Evolutionary conservation across 2,888 invertebrate species (phyloP).

Genomic region (Lathronympha strigana): DNA sequence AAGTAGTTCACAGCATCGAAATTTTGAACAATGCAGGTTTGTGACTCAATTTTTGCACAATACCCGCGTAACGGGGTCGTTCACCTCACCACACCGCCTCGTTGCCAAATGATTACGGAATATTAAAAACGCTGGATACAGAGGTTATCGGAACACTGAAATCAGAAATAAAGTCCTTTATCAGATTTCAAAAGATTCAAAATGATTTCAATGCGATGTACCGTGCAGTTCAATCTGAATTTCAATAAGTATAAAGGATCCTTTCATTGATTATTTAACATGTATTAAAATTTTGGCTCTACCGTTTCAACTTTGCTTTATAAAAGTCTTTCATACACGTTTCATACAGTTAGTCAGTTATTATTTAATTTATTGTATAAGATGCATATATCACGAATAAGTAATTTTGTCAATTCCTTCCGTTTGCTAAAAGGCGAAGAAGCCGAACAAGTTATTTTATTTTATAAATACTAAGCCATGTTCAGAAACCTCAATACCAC

Average conservation of each 20-base stretch:
- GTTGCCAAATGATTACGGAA: conserved; percentile 38
- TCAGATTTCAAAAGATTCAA: conserved; percentile 18
- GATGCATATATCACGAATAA: no score
- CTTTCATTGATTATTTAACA: neutral
- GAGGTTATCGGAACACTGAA: conserved; percentile 25
- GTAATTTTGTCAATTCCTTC: no score
- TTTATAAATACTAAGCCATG: no score
- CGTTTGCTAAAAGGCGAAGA: no score
- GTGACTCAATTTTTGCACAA: conserved; percentile 41
- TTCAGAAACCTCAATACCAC: neutral
- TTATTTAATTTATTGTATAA: no score
- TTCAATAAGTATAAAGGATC: neutral
- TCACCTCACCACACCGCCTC: conserved; percentile 21
- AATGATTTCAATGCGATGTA: conserved; percentile 8
- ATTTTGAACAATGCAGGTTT: conserved; percentile 41
- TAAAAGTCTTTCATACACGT: no score
- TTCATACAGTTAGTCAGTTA: no score
- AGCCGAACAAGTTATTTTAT: no score
- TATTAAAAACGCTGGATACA: conserved; percentile 29
- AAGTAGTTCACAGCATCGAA: conserved; percentile 37
- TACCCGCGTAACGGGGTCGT: conserved; percentile 39
- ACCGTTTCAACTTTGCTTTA: no score
- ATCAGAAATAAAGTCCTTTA: conserved; percentile 15
- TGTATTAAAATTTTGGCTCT: neutral
- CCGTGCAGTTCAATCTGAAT: neutral